phyloP scores from a whole-genome alignment of 2,113 vertebrate species.

The Sphyrna mokarran region DNA sequence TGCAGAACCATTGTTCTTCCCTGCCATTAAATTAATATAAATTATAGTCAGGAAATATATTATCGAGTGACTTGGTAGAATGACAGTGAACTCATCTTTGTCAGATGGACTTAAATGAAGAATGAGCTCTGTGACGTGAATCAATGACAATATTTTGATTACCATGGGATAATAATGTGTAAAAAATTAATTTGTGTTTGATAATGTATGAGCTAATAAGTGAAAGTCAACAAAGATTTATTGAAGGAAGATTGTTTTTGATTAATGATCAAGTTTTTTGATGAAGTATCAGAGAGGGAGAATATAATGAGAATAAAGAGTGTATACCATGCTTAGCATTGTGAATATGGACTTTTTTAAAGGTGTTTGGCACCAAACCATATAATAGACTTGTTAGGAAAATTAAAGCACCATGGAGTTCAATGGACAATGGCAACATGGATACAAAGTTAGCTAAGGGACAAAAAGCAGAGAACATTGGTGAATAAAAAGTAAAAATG shows the following conservation, averaged over 20 bases:
- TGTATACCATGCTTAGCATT: background rate
- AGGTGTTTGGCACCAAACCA: background rate
- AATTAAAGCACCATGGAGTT: background rate
- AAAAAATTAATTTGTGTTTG: background rate
- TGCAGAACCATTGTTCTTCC: background rate
- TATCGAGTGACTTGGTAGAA: background rate
- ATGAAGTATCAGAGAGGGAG: background rate
- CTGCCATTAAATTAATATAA: background rate
- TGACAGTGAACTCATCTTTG: background rate
- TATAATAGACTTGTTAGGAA: background rate
- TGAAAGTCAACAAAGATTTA: background rate
- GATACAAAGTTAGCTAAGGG: background rate
- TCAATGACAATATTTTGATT: background rate
- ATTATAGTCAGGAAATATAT: background rate
- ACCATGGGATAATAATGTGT: background rate
- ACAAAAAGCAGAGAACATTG: background rate
- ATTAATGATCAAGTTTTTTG: background rate
- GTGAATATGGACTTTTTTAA: background rate
- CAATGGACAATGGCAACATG: background rate
- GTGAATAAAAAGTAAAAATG: background rate
- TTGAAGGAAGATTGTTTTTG: background rate
- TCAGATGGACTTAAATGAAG: background rate
- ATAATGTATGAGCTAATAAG: background rate
- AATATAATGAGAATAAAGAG: background rate
- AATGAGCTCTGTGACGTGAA: background rate